phyloP scores from a whole-genome alignment of 2,113 vertebrate genomes.

The Euleptes europaea region DNA sequence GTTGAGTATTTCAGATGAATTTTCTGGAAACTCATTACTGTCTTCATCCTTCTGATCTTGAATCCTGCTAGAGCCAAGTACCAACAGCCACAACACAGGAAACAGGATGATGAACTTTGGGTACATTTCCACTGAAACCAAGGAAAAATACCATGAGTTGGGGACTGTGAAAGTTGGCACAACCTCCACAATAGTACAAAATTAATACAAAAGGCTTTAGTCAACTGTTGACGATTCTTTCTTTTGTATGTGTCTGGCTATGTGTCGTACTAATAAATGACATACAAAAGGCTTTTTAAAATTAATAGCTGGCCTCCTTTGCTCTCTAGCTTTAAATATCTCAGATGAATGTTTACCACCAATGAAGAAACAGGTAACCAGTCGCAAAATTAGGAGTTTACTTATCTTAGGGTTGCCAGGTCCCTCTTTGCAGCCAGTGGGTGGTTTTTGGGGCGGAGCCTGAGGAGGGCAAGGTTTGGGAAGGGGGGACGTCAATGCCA shows the following conservation, averaged over 20 bases:
- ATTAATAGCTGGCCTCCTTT: background rate
- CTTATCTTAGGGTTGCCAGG: too few species aligned
- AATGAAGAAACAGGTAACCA: background rate
- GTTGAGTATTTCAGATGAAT: slow-evolving; percentile 53
- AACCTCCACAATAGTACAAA: background rate
- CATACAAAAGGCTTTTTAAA: too few species aligned
- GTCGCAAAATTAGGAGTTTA: background rate
- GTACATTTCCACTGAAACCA: slow-evolving; percentile 64
- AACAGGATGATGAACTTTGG: slow-evolving; percentile 59
- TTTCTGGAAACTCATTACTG: slow-evolving; percentile 64
- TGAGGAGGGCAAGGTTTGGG: too few species aligned
- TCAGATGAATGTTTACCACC: background rate
- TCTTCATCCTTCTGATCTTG: slow-evolving; percentile 65
- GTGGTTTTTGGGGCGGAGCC: too few species aligned
- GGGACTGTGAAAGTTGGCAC: background rate
- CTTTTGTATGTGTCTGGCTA: too few species aligned
- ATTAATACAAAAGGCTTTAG: background rate
- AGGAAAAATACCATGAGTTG: background rate
- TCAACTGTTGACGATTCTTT: too few species aligned
- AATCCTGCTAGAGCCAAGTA: slow-evolving; percentile 68
- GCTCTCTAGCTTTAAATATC: background rate
- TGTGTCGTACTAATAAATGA: too few species aligned
- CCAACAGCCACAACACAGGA: slow-evolving; percentile 67
- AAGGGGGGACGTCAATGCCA: too few species aligned
- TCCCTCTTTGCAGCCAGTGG: too few species aligned